phyloP scores from a whole-genome alignment of 1,140 invertebrate genomes.

The Drosophila sp. region DNA sequence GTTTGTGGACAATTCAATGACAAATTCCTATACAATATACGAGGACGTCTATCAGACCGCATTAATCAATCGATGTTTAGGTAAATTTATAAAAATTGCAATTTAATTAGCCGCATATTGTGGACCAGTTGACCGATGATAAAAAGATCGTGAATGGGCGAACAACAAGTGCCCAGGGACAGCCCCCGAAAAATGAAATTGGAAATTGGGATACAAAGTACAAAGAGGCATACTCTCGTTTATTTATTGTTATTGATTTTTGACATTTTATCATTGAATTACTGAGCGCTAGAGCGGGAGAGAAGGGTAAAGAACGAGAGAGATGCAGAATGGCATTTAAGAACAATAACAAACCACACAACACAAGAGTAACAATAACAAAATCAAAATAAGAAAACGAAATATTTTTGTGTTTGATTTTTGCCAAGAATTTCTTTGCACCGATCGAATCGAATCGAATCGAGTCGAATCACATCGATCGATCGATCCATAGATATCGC shows the following conservation, averaged over 20 bases:
- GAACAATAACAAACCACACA: constrained; percentile 29
- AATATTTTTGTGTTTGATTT: constrained; percentile 31
- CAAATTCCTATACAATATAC: constrained; percentile 1
- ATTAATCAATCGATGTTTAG: constrained; percentile 59
- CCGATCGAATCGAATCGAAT: too few species aligned
- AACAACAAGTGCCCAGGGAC: constrained; percentile 44
- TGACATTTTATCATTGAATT: constrained; percentile 83
- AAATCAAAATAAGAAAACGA: constrained; percentile 10
- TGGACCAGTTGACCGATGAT: constrained; percentile 32
- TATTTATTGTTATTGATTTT: constrained; percentile 83
- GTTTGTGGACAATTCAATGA: not conserved
- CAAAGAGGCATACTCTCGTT: constrained; percentile 68
- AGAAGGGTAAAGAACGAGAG: not conserved
- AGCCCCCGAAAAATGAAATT: constrained; percentile 21
- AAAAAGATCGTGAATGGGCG: constrained; percentile 39
- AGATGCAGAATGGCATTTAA: constrained; percentile 44
- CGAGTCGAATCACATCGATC: constrained; percentile 16
- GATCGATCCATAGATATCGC: constrained; percentile 27
- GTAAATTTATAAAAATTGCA: constrained; percentile 80
- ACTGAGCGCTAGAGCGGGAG: constrained; percentile 29
- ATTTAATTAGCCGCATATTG: constrained; percentile 70
- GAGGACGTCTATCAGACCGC: constrained; percentile 40
- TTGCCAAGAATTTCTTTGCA: constrained; percentile 51
- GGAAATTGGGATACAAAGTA: constrained; percentile 69
- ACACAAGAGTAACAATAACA: constrained; percentile 20